Evolutionary conservation across 2,888 invertebrate genomes (phyloP).

Genomic region (Phyto melanocephala): DNA sequence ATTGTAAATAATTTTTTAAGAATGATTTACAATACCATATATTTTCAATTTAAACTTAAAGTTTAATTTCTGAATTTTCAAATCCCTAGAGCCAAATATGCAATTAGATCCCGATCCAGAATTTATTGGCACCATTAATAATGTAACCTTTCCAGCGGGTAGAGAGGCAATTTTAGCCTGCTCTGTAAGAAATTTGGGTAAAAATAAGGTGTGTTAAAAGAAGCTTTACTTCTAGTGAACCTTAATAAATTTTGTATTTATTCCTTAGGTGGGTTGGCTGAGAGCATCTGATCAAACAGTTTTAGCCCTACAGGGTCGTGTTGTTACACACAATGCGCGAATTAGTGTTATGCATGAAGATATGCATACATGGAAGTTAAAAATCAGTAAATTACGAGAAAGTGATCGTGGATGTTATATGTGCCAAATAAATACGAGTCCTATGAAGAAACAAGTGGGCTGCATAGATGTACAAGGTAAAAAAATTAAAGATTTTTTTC

Average conservation of each 20-base stretch:
- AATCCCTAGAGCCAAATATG: conserved; percentile 71
- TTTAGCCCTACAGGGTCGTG: conserved; percentile 89
- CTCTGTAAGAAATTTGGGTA: conserved; percentile 78
- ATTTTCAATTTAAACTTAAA: not conserved
- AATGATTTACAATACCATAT: too few relatives aligned
- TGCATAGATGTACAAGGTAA: conserved; percentile 93
- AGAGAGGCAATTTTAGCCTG: conserved; percentile 78
- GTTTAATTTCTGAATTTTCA: not conserved
- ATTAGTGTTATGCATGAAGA: conserved; percentile 91
- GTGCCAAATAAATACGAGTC: conserved; percentile 94
- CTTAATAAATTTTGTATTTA: not conserved
- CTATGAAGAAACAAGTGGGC: conserved; percentile 92
- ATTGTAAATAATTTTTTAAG: too few relatives aligned
- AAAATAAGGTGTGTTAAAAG: conserved; percentile 77
- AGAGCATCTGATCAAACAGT: conserved; percentile 95
- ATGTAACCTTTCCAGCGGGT: conserved; percentile 79
- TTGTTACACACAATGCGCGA: conserved; percentile 90
- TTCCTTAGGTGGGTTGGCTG: conserved; percentile 89
- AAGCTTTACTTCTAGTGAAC: not conserved
- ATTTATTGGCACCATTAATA: conserved; percentile 78
- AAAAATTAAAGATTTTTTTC: too few relatives aligned
- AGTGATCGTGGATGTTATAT: conserved; percentile 93
- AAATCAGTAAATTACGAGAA: conserved; percentile 89
- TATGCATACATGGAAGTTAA: conserved; percentile 90
- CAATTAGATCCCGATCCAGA: conserved; percentile 78